A percentile compares a stretch with the other conserved stretches of the same genome.
Conservation (phyloP, 1,140 invertebrate genomes). For the Trypoxylus dichotomus region DNA sequence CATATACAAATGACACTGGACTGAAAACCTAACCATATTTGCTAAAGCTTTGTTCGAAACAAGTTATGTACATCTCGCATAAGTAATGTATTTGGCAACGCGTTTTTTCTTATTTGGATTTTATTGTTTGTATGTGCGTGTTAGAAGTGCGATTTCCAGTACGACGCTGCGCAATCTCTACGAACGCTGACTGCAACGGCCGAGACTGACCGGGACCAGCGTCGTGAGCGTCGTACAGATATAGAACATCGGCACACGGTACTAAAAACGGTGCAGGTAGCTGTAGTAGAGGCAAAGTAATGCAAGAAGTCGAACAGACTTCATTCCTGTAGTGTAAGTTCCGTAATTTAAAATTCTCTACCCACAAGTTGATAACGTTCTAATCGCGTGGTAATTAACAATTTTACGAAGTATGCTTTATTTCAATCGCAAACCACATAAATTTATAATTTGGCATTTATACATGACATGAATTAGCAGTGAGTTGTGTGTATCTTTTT, state of each 20-base stretch:
- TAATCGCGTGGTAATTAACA: neutral
- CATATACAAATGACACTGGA: neutral
- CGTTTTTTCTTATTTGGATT: conserved; percentile 29
- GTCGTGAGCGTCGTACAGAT: conserved; percentile 37
- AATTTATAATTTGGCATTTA: no score
- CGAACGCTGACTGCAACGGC: conserved; percentile 32
- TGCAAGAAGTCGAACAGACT: conserved; percentile 14
- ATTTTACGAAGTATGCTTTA: neutral
- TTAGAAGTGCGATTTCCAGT: conserved; percentile 21
- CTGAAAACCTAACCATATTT: conserved; percentile 14
- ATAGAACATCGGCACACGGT: conserved; percentile 43
- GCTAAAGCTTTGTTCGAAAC: neutral
- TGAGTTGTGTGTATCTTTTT: no score
- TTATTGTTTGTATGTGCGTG: conserved; percentile 18
- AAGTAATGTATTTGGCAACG: neutral
- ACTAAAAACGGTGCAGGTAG: conserved; percentile 33
- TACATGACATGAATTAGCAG: no score
- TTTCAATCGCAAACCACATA: no score
- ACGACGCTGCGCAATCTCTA: conserved; percentile 16
- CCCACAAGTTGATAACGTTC: neutral
- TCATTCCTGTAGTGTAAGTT: neutral
- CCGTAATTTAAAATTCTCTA: conserved; percentile 10
- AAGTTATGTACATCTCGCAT: neutral
- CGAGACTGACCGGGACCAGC: conserved; percentile 40
- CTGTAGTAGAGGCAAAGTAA: conserved; percentile 11